Percentiles rank a stretch among this genome's conserved stretches.
These are phyloP conservation scores for Egretta garzetta DNA, from an alignment of 2,113 vertebrate genomes.

Conservation along the genomic window DNA sequence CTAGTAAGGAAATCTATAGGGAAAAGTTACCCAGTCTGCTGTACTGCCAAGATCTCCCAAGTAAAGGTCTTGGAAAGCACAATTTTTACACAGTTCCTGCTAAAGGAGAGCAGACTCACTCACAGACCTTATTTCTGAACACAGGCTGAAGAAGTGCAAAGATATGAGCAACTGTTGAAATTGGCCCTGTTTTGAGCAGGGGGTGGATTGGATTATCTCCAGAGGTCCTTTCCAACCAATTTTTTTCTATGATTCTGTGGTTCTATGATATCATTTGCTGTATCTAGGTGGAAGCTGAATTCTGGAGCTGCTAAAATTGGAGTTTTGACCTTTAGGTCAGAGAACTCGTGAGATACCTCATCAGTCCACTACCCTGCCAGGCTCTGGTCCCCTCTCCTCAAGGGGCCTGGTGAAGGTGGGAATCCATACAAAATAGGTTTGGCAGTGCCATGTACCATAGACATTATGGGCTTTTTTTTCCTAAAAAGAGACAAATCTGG, in stretches of 20 bases:
- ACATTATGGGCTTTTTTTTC: neutral
- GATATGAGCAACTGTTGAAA: constrained; percentile 56
- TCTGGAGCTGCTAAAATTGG: neutral
- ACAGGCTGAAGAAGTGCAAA: constrained; percentile 21
- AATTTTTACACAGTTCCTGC: neutral
- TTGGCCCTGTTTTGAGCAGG: constrained; percentile 20
- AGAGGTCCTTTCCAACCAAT: neutral
- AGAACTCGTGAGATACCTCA: neutral
- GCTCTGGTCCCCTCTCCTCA: neutral
- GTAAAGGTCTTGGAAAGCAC: constrained; percentile 1
- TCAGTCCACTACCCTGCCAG: neutral
- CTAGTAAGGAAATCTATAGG: neutral
- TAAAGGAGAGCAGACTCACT: neutral
- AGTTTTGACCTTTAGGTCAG: neutral
- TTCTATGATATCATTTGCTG: neutral
- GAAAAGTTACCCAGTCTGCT: neutral
- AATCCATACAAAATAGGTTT: neutral
- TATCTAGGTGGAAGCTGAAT: neutral
- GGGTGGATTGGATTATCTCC: constrained; percentile 17
- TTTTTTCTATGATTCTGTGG: neutral
- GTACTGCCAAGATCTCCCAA: neutral
- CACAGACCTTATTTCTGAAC: constrained; percentile 26
- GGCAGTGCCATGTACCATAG: neutral
- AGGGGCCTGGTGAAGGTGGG: neutral
- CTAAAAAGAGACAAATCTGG: neutral